Base-by-base conservation (phyloP, 2,797 vertebrate species). In the Premnoplex brunnescens region DNA sequence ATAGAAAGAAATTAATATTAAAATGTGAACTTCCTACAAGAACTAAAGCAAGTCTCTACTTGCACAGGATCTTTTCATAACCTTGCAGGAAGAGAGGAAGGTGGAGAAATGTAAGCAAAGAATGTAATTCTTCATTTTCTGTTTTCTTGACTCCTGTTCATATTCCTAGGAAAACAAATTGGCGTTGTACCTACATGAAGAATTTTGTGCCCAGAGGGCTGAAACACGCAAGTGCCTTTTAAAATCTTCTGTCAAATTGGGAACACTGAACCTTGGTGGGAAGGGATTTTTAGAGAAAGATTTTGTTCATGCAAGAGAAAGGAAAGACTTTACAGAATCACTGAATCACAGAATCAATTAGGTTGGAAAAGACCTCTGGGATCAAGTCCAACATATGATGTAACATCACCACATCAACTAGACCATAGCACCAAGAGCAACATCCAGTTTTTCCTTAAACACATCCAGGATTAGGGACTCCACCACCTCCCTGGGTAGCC, bases 1-100 rank as follows among this genome's bases (percentile, higher is more conserved):
- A 49, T 1, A 81, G 36, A 83, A 80, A 89, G 32, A 89, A 73
- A 60, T 14, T 48, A 75, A 55, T 75, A 88, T 67, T 82, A 84
- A 94, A 84, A 85, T 41, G 12, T 28, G 19, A 76, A 59, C 14
- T 84, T 91, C 73, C 80, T 73, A 75, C 46, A 89, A 84, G 43
- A 88, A 20, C 20, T 77, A 55, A 93, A 89, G 27, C 46, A 78
- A 75, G 12, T 18, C 14, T 66, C 28, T 62, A 48, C 67, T 52
- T 44, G 51, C 34, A 44, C 2, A 49, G 17, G 19, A 59, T 58
- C 81, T 64, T 92, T 90, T 84, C 49, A 51, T 43, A 81, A 63
- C 12, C 37, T 86, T 91, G 13, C 41, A 81, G 11, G 7, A 28
- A 24, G 27, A 75, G 24, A 81, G 5, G 14, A 86, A 64, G 12